These are phyloP conservation scores for Saimiri boliviensis DNA, from an alignment of 2,113 vertebrate species.

Conservation along the genomic window DNA sequence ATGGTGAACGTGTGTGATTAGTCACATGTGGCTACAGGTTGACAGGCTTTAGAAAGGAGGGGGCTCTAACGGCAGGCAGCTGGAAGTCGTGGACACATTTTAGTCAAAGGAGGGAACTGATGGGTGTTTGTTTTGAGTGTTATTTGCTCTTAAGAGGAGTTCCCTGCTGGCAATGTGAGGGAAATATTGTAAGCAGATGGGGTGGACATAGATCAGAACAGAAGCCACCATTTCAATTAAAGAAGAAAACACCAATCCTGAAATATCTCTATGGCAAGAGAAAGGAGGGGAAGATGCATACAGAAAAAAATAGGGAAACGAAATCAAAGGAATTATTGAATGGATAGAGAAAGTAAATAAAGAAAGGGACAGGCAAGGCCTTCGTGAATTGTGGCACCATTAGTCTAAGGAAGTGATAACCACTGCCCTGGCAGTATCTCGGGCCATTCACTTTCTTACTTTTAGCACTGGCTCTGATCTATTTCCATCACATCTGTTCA, in stretches of 20 bases:
- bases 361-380: not conserved
- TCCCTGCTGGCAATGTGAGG: not conserved
- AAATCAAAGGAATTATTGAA: not conserved
- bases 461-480: not conserved
- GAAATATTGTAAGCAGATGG: not conserved
- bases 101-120: not conserved
- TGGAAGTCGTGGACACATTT: not conserved
- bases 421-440: too few species aligned
- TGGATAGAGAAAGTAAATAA: not conserved
- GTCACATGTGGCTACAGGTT: fast-evolving
- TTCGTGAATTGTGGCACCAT: not conserved
- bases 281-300: not conserved
- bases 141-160: not conserved
- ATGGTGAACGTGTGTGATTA: fast-evolving
- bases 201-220: not conserved
- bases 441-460: not conserved
- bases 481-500: not conserved
- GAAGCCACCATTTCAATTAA: not conserved
- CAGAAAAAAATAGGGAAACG: not conserved
- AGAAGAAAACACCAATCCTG: not conserved
- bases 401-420: too few species aligned
- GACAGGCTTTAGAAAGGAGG: not conserved
- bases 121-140: not conserved
- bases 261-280: not conserved
- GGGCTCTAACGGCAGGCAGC: not conserved